Percentiles rank a stretch among this genome's conserved stretches.
These are phyloP conservation scores for Megalops cyprinoides DNA, from an alignment of 2,797 vertebrate species.

Conservation along the genomic window DNA sequence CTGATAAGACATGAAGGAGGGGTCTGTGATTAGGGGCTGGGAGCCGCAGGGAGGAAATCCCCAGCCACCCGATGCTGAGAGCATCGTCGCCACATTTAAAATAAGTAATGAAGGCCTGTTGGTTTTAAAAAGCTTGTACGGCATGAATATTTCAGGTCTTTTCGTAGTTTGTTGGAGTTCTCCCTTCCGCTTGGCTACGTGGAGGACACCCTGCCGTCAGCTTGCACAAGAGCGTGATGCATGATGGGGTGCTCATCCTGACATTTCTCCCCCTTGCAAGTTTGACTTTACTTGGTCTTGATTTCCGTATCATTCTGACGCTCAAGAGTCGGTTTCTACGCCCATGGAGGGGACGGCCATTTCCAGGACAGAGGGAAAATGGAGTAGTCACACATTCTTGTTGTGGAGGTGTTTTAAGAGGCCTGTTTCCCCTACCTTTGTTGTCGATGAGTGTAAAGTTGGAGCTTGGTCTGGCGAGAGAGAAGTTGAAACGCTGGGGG, in stretches of 20 bases:
- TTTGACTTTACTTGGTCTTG: no score
- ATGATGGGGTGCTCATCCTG: background rate
- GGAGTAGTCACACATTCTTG: no score
- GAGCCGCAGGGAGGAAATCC: conserved; percentile 7
- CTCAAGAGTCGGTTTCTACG: no score
- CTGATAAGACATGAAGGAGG: background rate
- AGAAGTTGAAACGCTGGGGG: conserved; percentile 76
- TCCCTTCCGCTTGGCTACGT: conserved; percentile 28
- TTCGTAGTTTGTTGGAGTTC: conserved; percentile 41
- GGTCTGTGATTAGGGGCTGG: background rate
- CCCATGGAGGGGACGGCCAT: no score
- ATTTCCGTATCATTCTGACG: no score
- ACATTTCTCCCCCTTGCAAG: no score
- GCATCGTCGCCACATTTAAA: background rate
- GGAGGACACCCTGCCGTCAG: conserved; percentile 29
- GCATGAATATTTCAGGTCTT: conserved; percentile 12
- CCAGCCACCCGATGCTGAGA: background rate
- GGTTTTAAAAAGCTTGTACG: conserved; percentile 21
- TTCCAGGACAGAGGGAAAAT: no score
- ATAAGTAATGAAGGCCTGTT: conserved; percentile 2
- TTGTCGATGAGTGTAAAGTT: conserved; percentile 91
- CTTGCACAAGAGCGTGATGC: conserved; percentile 31
- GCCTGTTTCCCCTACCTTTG: conserved; percentile 63
- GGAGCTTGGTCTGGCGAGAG: conserved; percentile 72
- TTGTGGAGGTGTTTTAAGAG: no score